These are phyloP conservation scores for Oxyura jamaicensis DNA, from an alignment of 2,113 vertebrate species.

Conservation along the genomic window DNA sequence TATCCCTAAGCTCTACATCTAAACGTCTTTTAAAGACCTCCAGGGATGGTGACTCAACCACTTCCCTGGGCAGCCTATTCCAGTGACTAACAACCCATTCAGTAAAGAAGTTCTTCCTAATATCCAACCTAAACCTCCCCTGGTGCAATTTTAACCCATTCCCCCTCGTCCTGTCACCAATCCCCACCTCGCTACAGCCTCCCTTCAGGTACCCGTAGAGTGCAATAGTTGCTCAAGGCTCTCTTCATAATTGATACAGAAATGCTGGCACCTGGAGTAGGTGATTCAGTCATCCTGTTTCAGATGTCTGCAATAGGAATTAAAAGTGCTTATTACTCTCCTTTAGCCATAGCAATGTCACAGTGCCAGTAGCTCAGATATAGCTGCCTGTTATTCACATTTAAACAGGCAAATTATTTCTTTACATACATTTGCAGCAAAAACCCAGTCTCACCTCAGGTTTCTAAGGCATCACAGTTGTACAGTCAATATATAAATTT, in stretches of 20 bases:
- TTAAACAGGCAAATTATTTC: background rate
- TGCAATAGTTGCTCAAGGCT: background rate
- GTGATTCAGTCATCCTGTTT: background rate
- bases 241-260: background rate
- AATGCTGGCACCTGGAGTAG: background rate
- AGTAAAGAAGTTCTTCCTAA: no score
- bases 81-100: no score
- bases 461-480: background rate
- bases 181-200: no score
- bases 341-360: background rate
- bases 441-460: background rate
- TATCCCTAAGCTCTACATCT: no score
- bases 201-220: no score
- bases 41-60: no score
- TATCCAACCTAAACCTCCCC: no score
- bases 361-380: background rate
- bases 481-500: background rate
- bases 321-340: background rate
- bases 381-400: background rate
- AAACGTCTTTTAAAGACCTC: no score
- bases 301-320: background rate
- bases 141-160: no score
- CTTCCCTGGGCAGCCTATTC: no score
- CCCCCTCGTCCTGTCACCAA: no score
- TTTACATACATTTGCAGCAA: accelerated